These are phyloP conservation scores for Dasypus novemcinctus DNA, from an alignment of 2,113 vertebrate genomes.

Conservation along the genomic window DNA sequence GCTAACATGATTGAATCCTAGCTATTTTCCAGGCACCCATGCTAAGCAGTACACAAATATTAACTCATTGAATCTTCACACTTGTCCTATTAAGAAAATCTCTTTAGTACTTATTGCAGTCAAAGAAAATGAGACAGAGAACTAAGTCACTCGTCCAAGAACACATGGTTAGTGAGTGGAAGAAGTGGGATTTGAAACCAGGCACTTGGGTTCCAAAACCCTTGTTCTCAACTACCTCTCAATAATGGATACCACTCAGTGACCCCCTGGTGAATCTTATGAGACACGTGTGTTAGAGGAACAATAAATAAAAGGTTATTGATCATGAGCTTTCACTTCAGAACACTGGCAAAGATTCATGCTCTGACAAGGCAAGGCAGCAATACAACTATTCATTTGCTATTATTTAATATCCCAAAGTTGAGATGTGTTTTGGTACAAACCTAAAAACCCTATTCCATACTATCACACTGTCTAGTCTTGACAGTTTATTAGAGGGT, in stretches of 20 bases:
- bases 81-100: not conserved
- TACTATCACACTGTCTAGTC: conserved; percentile 38
- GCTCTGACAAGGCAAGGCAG: conserved; percentile 70
- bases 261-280: conserved; percentile 71
- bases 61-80: not conserved
- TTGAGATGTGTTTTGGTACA: not conserved
- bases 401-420: conserved; percentile 47
- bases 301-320: conserved; percentile 82
- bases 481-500: conserved; percentile 61
- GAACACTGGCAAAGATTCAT: conserved; percentile 84
- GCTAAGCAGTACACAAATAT: not conserved
- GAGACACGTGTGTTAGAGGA: conserved; percentile 72
- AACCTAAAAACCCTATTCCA: conserved; percentile 47
- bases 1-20: not conserved
- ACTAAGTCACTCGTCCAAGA: not conserved
- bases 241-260: not conserved
- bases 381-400: conserved; percentile 55
- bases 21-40: not conserved
- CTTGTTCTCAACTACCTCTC: not conserved
- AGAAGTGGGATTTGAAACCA: not conserved
- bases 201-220: not conserved
- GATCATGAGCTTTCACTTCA: conserved; percentile 79
- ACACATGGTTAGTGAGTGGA: not conserved
- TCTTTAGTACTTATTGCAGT: not conserved
- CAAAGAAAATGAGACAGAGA: not conserved